Percentiles rank a stretch among this genome's conserved stretches.
These are phyloP conservation scores for Microvelia longipes DNA, from an alignment of 1,140 invertebrate species.

Conservation along the genomic window DNA sequence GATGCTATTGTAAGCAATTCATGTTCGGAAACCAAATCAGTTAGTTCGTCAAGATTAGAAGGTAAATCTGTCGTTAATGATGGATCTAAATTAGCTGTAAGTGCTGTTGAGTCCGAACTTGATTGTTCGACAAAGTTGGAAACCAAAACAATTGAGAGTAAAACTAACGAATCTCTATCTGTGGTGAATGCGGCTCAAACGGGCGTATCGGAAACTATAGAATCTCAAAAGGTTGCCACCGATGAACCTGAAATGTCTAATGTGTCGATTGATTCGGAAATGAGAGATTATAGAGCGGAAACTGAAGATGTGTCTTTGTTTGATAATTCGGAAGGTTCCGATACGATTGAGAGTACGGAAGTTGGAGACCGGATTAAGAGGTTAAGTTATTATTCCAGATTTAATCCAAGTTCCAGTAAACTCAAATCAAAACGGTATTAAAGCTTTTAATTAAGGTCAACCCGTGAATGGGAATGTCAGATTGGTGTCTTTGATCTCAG, in stretches of 20 bases:
- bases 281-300: not conserved
- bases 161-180: too few relatives aligned
- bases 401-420: conserved; percentile 6
- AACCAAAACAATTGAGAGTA: not conserved
- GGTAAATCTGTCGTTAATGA: too few relatives aligned
- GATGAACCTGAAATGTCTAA: conserved; percentile 6
- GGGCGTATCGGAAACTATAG: conserved; percentile 7
- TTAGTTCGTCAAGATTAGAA: conserved; percentile 8
- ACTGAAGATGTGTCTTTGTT: not conserved
- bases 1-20: not conserved
- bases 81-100: too few relatives aligned
- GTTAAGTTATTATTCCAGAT: conserved; percentile 13
- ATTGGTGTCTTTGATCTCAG: too few relatives aligned
- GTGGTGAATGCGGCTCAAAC: conserved; percentile 7
- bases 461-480: too few relatives aligned
- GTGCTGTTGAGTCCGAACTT: too few relatives aligned
- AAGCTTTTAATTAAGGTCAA: not conserved
- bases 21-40: not conserved
- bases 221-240: conserved; percentile 13
- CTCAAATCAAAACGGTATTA: not conserved
- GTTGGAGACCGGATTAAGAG: conserved; percentile 13
- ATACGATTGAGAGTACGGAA: not conserved
- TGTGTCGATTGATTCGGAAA: not conserved
- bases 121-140: too few relatives aligned
- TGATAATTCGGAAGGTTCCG: not conserved